These are phyloP conservation scores for Archivesica marissinica DNA, from an alignment of 1,140 invertebrate species.

Conservation along the genomic window DNA sequence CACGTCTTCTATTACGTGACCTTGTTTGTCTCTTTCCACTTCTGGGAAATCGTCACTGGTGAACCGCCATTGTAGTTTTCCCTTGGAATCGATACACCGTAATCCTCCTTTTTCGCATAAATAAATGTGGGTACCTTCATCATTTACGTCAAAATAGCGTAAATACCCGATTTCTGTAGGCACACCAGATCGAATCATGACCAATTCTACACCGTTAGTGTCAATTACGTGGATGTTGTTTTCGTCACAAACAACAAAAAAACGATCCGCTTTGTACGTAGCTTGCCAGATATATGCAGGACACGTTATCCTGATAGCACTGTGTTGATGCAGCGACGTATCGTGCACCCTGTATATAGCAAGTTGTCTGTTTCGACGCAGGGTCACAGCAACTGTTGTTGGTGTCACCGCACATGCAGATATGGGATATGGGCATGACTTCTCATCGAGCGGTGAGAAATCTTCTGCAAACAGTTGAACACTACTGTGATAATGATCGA, in stretches of 20 bases:
- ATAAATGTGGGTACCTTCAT: constrained; percentile 13
- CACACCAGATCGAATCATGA: constrained; percentile 25
- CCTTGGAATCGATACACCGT: constrained; percentile 13
- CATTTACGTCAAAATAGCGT: constrained; percentile 47
- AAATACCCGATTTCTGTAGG: constrained; percentile 6
- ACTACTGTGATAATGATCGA: constrained; percentile 43
- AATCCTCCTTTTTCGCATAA: neutral
- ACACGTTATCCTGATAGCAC: constrained; percentile 3
- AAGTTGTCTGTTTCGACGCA: constrained; percentile 2
- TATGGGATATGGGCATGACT: constrained; percentile 20
- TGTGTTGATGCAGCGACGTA: neutral
- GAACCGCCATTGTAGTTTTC: constrained; percentile 24
- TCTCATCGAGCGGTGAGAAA: neutral
- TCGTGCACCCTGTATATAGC: constrained; percentile 2
- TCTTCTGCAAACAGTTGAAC: constrained; percentile 31
- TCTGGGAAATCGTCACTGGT: constrained; percentile 26
- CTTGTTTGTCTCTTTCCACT: neutral
- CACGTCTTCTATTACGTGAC: constrained; percentile 42
- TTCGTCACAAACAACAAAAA: constrained; percentile 52
- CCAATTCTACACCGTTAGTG: neutral
- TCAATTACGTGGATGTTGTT: constrained; percentile 46
- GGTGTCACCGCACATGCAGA: neutral
- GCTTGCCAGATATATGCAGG: constrained; percentile 46
- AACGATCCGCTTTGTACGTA: neutral
- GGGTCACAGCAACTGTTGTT: neutral